Conservation (phyloP, 2,113 vertebrate species). For the Colaptes auratus region DNA sequence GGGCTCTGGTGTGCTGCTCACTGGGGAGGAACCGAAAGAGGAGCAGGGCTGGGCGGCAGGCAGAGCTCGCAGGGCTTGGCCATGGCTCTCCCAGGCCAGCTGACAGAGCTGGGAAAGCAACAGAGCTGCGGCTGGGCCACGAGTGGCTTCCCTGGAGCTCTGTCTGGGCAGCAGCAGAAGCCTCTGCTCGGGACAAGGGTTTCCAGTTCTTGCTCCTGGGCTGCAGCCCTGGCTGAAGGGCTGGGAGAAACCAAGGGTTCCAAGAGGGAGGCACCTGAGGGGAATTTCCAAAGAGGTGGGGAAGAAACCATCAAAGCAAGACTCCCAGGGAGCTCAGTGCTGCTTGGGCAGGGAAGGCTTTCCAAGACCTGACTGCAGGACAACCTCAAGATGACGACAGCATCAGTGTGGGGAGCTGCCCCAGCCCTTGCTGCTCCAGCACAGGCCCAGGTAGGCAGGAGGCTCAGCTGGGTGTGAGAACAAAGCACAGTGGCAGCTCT, state of each 20-base stretch:
- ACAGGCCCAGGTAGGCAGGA: not conserved
- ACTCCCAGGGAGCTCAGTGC: not conserved
- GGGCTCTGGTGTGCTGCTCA: constrained; percentile 14
- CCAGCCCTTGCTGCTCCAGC: not conserved
- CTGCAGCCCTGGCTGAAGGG: constrained; percentile 23
- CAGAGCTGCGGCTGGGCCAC: constrained; percentile 5
- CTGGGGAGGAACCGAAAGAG: constrained; percentile 31
- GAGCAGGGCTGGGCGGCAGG: not conserved
- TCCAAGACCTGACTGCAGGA: constrained; percentile 2
- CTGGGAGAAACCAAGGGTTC: constrained; percentile 4
- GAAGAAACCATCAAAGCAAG: constrained; percentile 54
- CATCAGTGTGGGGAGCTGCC: not conserved
- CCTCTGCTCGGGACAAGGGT: not conserved
- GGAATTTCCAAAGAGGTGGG: constrained; percentile 55
- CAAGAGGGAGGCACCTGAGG: constrained; percentile 8
- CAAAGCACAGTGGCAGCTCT: not conserved
- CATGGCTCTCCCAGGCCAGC: constrained; percentile 13
- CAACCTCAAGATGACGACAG: not conserved
- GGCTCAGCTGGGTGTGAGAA: not conserved
- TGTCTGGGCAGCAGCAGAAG: not conserved
- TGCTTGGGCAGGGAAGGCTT: not conserved
- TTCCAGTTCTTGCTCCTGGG: not conserved
- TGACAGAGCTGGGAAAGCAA: not conserved
- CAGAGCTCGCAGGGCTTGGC: not conserved
- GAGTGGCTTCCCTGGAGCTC: constrained; percentile 11